Base-by-base conservation (phyloP, 2,888 invertebrate species). In the Drosophila kanekoi region DNA sequence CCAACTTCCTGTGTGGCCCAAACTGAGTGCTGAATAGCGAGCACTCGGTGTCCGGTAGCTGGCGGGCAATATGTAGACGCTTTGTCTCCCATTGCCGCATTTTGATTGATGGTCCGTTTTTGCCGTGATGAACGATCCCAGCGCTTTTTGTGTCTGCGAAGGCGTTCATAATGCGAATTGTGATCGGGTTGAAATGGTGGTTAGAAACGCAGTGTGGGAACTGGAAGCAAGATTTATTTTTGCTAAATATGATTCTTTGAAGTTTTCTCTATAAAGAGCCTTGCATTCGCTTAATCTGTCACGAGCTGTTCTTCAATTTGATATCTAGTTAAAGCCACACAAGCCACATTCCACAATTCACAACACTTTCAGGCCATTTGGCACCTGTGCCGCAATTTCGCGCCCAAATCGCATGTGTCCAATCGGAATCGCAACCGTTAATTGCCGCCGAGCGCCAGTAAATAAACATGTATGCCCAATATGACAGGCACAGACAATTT, bases 1-100 rank as follows among this genome's bases (percentile, higher is more conserved):
- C 59, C 67, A 58, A 78, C 86, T 86, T 88, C 88, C 86, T 86
- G 85, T 87, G 86, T 73, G 85, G 83, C 60, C 79, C 40, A 53
- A 59, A 44, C 45, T 18, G 61, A 37, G 53, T 61, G 18, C 35
- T 38, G 38, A 35, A 63, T 37, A 38, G 32, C 37, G n/a, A 58
- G 23, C 58, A 54, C 35, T 61, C 56, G 41, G 62, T 61, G 65
- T 69, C 70, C 77, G 65, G 86, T 86, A 88, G 88, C 88, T 62
- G 61, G 33, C 58, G 67, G 67, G 68, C 63, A 60, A 53, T 69
- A 20, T 72, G 70, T 61, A 60, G 65, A 41, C 78, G 78, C 78
- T 70, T 72, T 74, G 77, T 79, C 66, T 77, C 44, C 53, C 37
- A 64, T 53, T 65, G 61, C 66, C 68, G 63, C 20, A 38, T 54